Base-by-base conservation (phyloP, 2,797 vertebrate species). In the Darevskia nairensis region DNA sequence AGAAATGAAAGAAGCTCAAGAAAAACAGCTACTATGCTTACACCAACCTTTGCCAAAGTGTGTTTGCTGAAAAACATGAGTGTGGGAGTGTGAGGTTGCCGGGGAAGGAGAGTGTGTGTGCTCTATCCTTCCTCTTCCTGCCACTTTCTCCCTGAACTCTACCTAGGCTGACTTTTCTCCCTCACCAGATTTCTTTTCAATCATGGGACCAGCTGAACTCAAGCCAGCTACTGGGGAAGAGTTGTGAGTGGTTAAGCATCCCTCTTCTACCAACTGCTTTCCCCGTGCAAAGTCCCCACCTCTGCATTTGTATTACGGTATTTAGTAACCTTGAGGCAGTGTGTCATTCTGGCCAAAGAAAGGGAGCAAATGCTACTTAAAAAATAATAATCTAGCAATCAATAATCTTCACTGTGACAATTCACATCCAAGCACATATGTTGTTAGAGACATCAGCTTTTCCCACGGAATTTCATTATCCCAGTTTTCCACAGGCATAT, bases 401-500 rank as follows among this genome's bases (percentile, higher is more conserved):
- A 76, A 75, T 46, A 8, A 81, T 64, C 41, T 15, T 59, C 39
- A 69, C 46, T 44, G 17, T 83, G 25, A 29, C 5, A 71, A 23
- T 55, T 55, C 13, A 55, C 50, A 55, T 55, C 50, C 50, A 55
- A 15, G 50, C 50, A 55, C 21, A 80, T n/a, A 72, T 19, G 8
- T 81, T 44, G 15, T 41, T 59, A 68, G 69, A 74, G 35, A 17
- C 7, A 29, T n/a, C 15, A 76, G 7, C 21, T 61, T 72, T 74
- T 21, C 75, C 35, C 27, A 64, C 21, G 2, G 27, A 21, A 68
- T 39, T 83, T 68, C 21, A 46, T 8, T 11, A 50, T 76, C 72
- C 41, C 27, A 32, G 25, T 76, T 76, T 85, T 66, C 32, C 23
- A 88, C 17, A 92, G 90, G 85, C 71, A 89, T 2, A 0, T 76